Conservation (phyloP, 2,113 vertebrate species). For the Odocoileus hemionus region DNA sequence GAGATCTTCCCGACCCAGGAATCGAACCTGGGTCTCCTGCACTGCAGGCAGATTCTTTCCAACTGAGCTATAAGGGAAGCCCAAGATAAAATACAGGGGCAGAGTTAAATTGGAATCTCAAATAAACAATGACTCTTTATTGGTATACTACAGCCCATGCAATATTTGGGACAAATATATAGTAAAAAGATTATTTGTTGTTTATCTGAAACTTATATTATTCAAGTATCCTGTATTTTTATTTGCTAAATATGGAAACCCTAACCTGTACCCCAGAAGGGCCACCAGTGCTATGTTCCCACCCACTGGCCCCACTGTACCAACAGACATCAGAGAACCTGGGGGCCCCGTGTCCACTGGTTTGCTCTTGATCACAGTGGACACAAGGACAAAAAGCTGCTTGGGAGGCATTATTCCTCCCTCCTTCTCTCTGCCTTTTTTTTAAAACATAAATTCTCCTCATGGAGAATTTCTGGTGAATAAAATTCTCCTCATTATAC, state of each 20-base stretch:
- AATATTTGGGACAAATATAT: not conserved
- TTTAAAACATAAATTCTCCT: not conserved
- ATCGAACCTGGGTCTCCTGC: not conserved
- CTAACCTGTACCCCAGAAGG: not conserved
- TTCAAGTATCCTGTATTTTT: not conserved
- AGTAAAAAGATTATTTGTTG: not conserved
- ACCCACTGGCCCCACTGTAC: not conserved
- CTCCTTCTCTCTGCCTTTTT: not conserved
- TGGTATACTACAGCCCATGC: not conserved
- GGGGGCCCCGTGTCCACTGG: not conserved
- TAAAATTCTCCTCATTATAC: not conserved
- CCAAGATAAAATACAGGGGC: not conserved
- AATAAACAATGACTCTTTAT: not conserved
- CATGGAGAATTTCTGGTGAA: not conserved
- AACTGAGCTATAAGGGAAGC: not conserved
- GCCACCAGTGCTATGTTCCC: not conserved
- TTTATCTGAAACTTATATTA: conserved; percentile 13
- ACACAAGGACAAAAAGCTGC: not conserved
- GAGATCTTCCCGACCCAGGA: not conserved
- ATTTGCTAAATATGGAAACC: not conserved
- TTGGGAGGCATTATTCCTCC: not conserved
- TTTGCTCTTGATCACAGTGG: not conserved
- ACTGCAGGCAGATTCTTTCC: not conserved
- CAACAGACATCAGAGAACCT: not conserved
- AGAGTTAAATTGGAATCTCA: not conserved